Base-by-base conservation (phyloP, 2,797 vertebrate genomes). In the Sciaenops ocellatus region DNA sequence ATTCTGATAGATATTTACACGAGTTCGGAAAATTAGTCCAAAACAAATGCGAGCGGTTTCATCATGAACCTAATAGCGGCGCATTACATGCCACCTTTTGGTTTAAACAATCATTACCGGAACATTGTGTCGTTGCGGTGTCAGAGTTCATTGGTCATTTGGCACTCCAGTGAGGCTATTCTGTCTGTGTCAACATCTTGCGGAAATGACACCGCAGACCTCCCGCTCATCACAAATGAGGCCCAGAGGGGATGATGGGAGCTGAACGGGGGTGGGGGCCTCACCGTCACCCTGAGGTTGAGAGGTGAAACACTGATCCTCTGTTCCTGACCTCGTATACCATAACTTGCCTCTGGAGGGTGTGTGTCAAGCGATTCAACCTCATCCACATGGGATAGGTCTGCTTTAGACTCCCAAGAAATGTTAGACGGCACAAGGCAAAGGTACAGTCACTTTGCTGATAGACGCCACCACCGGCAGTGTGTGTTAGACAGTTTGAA, bases 1-100 rank as follows among this genome's bases (percentile, higher is more conserved):
- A 94, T 94, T 94, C 78, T 87, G 81, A 93, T 91, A 91, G 85
- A 87, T 86, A 92, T 94, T 93, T 90, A 90, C 87, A 88, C 34
- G 20, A 82, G 85, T 88, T 89, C 77, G 64, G 83, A 79, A 91
- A 91, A 94, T 87, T 60, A 85, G 77, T 76, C 68, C 16, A 75
- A 83, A 91, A 83, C 85, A 89, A 92, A 91, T 79, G 76, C 4
- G 57, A 75, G 83, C 17, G 51, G 68, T 79, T 88, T 84, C 79
- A 84, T 88, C 74, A 24, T 46, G 61, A 56, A 42, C 74, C 44
- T 79, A 74, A 89, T 65, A n/a, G 74, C 7, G 11, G 9, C 7
- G 44, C 54, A 60, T 67, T 66, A 69, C 51, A 44, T 12, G 65
- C 55, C 62, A 66, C 64, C 47, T 67, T 78, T 42, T 17, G 4